Evolutionary conservation across 2,888 invertebrate genomes (phyloP).

Genomic region (Strigamia transsilvanica): DNA sequence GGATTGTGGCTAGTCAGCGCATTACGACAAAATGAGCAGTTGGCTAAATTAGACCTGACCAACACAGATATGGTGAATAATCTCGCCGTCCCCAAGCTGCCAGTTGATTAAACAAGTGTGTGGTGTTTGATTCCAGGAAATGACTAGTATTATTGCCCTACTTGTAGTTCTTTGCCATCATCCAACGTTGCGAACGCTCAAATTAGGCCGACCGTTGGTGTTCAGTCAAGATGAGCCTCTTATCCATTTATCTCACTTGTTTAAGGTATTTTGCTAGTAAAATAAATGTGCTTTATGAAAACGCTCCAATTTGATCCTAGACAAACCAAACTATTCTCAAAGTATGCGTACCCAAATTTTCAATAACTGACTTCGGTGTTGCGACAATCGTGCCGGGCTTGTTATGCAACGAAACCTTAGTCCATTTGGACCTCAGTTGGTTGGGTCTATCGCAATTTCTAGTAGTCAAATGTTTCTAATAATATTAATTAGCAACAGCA

Average conservation of each 20-base stretch:
- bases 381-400: slow-evolving; percentile 15
- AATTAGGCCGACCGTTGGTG: slow-evolving; percentile 19
- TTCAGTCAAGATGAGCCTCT: slow-evolving; percentile 19
- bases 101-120: no score
- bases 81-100: background rate
- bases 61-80: background rate
- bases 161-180: background rate
- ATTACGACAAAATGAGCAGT: background rate
- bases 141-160: background rate
- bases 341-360: slow-evolving; percentile 26
- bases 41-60: background rate
- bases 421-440: slow-evolving; percentile 40
- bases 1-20: background rate
- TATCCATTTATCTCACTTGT: background rate
- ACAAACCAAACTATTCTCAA: background rate
- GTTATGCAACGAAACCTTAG: slow-evolving; percentile 20
- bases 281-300: no score
- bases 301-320: background rate
- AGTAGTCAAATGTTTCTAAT: background rate
- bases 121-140: background rate
- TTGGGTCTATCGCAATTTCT: background rate
- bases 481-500: slow-evolving; percentile 21
- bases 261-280: slow-evolving; percentile 13
- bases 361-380: slow-evolving; percentile 41
- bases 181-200: background rate